Evolutionary conservation across 2,113 vertebrate species (phyloP).

Genomic region (Sialia sialis): DNA sequence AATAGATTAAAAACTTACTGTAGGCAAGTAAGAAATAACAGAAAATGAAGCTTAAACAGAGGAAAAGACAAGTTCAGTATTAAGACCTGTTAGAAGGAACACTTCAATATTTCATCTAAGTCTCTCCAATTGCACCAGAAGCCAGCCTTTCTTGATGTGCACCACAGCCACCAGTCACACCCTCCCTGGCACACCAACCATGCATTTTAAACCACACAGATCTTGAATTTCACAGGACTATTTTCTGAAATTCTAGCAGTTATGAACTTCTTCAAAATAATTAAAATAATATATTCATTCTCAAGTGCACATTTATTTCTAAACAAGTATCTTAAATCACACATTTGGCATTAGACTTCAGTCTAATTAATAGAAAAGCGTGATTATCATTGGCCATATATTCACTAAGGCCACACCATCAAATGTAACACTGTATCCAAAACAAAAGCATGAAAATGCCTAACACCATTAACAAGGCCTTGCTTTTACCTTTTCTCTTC

Average conservation of each 20-base stretch:
- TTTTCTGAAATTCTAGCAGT: background rate
- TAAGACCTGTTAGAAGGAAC: background rate
- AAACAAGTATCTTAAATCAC: background rate
- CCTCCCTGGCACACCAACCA: background rate
- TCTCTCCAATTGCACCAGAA: background rate
- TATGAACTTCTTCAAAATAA: background rate
- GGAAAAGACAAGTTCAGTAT: background rate
- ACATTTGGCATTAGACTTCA: background rate
- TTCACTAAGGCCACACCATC: background rate
- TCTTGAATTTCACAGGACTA: background rate
- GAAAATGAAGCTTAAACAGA: background rate
- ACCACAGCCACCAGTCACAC: background rate
- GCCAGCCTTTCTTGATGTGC: background rate
- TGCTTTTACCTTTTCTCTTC: background rate
- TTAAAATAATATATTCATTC: background rate
- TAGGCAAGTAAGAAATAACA: background rate
- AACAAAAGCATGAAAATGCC: background rate
- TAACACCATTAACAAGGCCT: background rate
- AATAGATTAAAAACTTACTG: background rate
- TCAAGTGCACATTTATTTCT: background rate
- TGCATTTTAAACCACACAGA: background rate
- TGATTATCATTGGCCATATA: background rate
- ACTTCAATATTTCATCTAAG: background rate
- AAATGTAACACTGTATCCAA: background rate
- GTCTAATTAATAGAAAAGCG: background rate